phyloP scores from a whole-genome alignment of 2,113 vertebrate species.

The Takifugu bimaculatus region DNA sequence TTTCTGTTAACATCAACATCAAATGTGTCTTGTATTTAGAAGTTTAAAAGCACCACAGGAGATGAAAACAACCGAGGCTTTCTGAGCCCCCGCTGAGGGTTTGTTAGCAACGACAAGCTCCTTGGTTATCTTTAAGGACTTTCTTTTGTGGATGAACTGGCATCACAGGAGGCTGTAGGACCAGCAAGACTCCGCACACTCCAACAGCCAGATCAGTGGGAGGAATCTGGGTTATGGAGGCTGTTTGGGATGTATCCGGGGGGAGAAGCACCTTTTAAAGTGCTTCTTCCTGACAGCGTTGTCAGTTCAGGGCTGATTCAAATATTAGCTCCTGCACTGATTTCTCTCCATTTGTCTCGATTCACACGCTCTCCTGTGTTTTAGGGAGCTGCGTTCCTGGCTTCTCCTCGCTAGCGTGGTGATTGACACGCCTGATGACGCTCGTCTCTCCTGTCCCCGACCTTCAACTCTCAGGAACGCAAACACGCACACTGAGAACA shows the following conservation, averaged over 20 bases:
- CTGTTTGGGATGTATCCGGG: constrained; percentile 21
- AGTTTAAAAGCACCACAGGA: neutral
- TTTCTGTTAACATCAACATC: neutral
- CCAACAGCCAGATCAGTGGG: constrained; percentile 22
- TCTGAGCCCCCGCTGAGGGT: neutral
- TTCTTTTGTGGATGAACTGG: constrained; percentile 14
- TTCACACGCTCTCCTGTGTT: constrained; percentile 9
- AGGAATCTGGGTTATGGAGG: constrained; percentile 24
- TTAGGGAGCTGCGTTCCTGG: neutral
- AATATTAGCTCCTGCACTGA: constrained; percentile 39
- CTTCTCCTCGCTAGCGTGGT: constrained; percentile 7
- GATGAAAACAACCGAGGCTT: neutral
- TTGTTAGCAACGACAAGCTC: neutral
- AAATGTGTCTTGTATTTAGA: neutral
- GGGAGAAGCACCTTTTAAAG: constrained; percentile 26
- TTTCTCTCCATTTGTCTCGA: constrained; percentile 5
- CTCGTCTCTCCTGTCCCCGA: constrained; percentile 61
- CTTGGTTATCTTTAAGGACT: constrained; percentile 5
- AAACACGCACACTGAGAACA: constrained; percentile 25
- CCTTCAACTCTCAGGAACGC: constrained; percentile 59
- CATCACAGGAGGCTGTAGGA: constrained; percentile 7
- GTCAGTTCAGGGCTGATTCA: constrained; percentile 14
- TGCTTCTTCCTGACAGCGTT: neutral
- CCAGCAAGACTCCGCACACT: constrained; percentile 23
- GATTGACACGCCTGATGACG: constrained; percentile 63